A percentile compares a stretch with the other conserved stretches of the same genome.
phyloP scores from a whole-genome alignment of 2,888 invertebrate species.

The Hylaea fasciaria region DNA sequence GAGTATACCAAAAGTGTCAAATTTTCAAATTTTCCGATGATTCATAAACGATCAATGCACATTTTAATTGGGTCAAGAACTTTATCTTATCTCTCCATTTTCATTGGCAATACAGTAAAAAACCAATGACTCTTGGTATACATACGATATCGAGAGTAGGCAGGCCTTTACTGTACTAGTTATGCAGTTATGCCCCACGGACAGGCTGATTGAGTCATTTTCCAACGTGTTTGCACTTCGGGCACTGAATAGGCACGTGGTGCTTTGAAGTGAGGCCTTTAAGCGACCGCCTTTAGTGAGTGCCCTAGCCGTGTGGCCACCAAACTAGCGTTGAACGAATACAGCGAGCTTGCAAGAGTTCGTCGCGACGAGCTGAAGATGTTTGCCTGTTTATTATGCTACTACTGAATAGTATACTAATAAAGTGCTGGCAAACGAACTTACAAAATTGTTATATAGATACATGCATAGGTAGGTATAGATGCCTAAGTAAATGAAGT shows the following conservation, averaged over 20 bases:
- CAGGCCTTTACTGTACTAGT: background rate
- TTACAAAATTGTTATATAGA: background rate
- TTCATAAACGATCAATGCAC: too few relatives aligned
- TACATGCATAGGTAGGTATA: background rate
- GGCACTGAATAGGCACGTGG: conserved; percentile 16
- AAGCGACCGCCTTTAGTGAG: conserved; percentile 25
- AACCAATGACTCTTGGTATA: background rate
- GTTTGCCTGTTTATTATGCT: too few relatives aligned
- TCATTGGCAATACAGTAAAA: too few relatives aligned
- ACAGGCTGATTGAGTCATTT: conserved; percentile 31
- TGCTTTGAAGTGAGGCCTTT: conserved; percentile 26
- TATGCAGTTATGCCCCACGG: conserved; percentile 18
- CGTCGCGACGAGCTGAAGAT: too few relatives aligned
- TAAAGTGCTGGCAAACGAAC: too few relatives aligned
- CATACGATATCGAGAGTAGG: too few relatives aligned
- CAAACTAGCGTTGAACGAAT: background rate
- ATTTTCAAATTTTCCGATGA: too few relatives aligned
- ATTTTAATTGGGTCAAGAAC: too few relatives aligned
- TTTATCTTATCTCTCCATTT: too few relatives aligned
- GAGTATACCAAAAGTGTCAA: too few relatives aligned
- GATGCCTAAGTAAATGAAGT: background rate
- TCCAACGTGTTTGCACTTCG: conserved; percentile 24
- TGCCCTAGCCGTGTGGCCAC: background rate
- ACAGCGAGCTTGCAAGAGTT: too few relatives aligned
- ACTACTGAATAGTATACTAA: too few relatives aligned